phyloP scores from a whole-genome alignment of 1,140 invertebrate genomes.

The Lordiphosa mommai region DNA sequence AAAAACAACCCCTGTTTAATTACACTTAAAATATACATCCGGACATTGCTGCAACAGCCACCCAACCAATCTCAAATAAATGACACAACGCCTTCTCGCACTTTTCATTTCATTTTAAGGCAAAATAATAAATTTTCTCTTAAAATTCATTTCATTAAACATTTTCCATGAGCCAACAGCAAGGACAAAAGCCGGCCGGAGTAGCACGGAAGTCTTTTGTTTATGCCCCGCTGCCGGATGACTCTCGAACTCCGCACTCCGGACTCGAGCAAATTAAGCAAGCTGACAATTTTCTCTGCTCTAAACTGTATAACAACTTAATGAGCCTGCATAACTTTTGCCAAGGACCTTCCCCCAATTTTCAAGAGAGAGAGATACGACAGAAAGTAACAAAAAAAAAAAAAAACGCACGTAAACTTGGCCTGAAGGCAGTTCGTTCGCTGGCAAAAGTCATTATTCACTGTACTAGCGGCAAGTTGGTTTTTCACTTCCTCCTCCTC shows the following conservation, averaged over 20 bases:
- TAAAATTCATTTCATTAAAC: constrained; percentile 76
- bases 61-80: constrained; percentile 32
- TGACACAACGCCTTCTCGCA: constrained; percentile 24
- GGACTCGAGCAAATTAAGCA: constrained; percentile 65
- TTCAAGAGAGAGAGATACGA: constrained; percentile 22
- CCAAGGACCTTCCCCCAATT: constrained; percentile 33
- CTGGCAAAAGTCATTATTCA: constrained; percentile 74
- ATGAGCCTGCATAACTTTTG: constrained; percentile 76
- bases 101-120: constrained; percentile 69
- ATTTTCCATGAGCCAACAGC: constrained; percentile 55
- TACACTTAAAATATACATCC: constrained; percentile 54
- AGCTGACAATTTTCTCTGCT: constrained; percentile 74
- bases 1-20: constrained; percentile 43
- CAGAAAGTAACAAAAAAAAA: constrained; percentile 13
- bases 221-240: constrained; percentile 34
- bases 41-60: constrained; percentile 3
- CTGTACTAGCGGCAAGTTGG: constrained; percentile 56
- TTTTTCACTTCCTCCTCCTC: background rate
- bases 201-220: constrained; percentile 68
- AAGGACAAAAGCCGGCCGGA: constrained; percentile 21
- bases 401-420: constrained; percentile 68
- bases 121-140: constrained; percentile 68
- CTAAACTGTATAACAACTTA: constrained; percentile 78
- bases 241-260: background rate
- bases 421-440: constrained; percentile 51